Evolutionary conservation across 53 echinoderm and acorn worm species (phyloP).

Genomic region (Pentamera pediparva): DNA sequence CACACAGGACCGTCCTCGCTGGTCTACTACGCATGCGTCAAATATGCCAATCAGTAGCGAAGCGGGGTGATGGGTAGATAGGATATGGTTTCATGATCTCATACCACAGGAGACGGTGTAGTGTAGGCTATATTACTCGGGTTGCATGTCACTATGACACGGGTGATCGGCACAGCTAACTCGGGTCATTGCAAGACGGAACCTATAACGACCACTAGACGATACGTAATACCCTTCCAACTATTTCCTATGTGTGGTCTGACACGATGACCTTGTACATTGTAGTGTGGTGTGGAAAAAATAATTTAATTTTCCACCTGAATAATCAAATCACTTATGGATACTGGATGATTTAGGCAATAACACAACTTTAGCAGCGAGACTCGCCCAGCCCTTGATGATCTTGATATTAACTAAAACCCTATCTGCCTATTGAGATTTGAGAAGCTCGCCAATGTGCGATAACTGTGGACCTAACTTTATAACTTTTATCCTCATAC

Average conservation of each 20-base stretch:
- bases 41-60: slow-evolving; percentile 24
- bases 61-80: slow-evolving; percentile 1
- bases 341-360: too few relatives aligned
- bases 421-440: too few relatives aligned
- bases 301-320: too few relatives aligned
- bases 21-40: slow-evolving; percentile 12
- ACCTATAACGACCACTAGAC: slow-evolving; percentile 18
- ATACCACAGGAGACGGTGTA: neutral
- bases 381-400: too few relatives aligned
- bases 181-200: slow-evolving; percentile 26
- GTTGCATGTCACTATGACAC: slow-evolving; percentile 20
- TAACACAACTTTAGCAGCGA: too few relatives aligned
- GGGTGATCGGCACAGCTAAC: slow-evolving; percentile 12
- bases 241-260: slow-evolving; percentile 19
- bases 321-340: too few relatives aligned
- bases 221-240: slow-evolving; percentile 21
- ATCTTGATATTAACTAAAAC: too few relatives aligned
- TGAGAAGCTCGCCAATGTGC: too few relatives aligned
- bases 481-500: too few relatives aligned
- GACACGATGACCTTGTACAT: slow-evolving; percentile 26
- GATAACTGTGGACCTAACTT: too few relatives aligned
- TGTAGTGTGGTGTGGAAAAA: too few relatives aligned
- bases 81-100: too few relatives aligned
- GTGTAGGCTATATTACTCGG: slow-evolving; percentile 5
- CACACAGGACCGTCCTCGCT: neutral